A percentile compares a stretch with the other conserved stretches of the same genome.
phyloP scores from a whole-genome alignment of 2,113 vertebrate species.

The Bos indicus region DNA sequence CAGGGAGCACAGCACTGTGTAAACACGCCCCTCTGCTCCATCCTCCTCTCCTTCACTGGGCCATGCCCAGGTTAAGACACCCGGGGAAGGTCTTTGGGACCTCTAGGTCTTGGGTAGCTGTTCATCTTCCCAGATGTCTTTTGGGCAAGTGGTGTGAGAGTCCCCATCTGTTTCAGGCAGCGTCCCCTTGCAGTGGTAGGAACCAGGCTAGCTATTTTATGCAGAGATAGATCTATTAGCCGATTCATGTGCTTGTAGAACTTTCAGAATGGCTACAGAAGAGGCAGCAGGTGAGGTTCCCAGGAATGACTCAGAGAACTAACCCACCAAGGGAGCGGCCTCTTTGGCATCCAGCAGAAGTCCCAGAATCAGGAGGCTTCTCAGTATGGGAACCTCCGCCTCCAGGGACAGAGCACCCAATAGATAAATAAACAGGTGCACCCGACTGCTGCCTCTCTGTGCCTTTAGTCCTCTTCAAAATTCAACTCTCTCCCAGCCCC shows the following conservation, averaged over 20 bases:
- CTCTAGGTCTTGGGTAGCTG: neutral
- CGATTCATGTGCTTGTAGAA: neutral
- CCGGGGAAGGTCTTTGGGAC: neutral
- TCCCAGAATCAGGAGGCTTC: neutral
- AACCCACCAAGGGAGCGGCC: fast-evolving
- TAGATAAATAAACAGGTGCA: neutral
- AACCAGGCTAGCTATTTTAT: neutral
- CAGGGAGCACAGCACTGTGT: neutral
- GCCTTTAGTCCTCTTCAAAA: neutral
- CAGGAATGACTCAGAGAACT: neutral
- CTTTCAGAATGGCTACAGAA: neutral
- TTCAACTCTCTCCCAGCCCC: neutral
- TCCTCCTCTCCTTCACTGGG: neutral
- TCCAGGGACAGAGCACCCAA: neutral
- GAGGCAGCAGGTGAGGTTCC: neutral
- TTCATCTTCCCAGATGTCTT: neutral
- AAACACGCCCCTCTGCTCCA: too few relatives aligned
- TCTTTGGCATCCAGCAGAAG: neutral
- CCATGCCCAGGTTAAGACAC: neutral
- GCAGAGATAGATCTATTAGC: neutral
- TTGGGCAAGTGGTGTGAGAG: neutral
- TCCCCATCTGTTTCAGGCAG: neutral
- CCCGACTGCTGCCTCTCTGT: fast-evolving
- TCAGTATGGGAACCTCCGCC: neutral
- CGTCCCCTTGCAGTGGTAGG: neutral